phyloP scores from a whole-genome alignment of 53 echinoderm and acorn worm species.

The Crossaster papposus region DNA sequence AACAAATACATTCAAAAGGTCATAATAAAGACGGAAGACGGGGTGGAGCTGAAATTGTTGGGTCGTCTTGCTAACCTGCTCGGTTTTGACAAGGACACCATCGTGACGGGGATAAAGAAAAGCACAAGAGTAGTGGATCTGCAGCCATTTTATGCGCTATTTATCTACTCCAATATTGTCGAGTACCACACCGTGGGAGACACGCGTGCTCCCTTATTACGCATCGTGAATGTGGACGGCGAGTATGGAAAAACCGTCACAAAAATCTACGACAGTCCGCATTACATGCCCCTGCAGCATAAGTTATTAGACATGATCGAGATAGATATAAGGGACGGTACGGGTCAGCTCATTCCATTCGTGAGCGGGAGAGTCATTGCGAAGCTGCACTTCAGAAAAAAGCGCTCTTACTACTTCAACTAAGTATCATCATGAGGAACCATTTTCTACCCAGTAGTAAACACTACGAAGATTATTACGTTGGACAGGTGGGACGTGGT shows the following conservation, averaged over 20 bases:
- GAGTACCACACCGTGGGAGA: conserved; percentile 76
- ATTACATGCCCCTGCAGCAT: conserved; percentile 49
- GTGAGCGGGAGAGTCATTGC: conserved; percentile 70
- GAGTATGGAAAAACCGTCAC: conserved; percentile 26
- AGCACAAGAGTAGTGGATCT: conserved; percentile 30
- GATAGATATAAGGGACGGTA: conserved; percentile 52
- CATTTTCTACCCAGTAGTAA: background rate
- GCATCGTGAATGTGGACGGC: conserved; percentile 55
- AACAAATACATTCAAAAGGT: conserved; percentile 36
- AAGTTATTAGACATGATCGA: conserved; percentile 61
- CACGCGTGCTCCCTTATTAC: conserved; percentile 67
- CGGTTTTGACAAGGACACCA: background rate
- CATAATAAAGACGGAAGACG: background rate
- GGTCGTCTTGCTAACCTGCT: conserved; percentile 36
- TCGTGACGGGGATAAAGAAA: background rate
- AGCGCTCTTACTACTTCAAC: conserved; percentile 39
- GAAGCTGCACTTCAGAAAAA: conserved; percentile 75
- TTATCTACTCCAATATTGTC: conserved; percentile 64
- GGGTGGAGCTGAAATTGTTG: background rate
- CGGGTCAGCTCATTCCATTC: conserved; percentile 70
- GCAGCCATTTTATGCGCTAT: conserved; percentile 22
- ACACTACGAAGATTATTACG: conserved; percentile 48
- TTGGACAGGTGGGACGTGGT: conserved; percentile 24
- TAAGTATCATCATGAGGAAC: conserved; percentile 16
- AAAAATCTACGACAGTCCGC: conserved; percentile 56